A percentile compares a stretch with the other conserved stretches of the same genome.
phyloP scores from a whole-genome alignment of 2,113 vertebrate species.

The Fulmarus glacialis region DNA sequence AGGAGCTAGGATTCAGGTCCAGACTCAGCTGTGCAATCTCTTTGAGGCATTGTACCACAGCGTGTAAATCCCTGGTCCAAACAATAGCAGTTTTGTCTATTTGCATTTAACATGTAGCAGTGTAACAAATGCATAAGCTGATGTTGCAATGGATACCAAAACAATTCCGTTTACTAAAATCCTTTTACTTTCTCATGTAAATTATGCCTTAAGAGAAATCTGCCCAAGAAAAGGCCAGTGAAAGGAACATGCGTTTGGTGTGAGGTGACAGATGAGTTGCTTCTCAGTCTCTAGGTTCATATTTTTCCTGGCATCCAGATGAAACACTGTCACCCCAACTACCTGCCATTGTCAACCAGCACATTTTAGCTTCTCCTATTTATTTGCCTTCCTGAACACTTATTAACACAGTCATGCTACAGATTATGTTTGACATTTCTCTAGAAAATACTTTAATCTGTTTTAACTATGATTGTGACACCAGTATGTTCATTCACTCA shows the following conservation, averaged over 20 bases:
- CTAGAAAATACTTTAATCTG: not conserved
- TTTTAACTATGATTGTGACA: not conserved
- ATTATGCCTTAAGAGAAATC: not conserved
- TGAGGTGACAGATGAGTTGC: not conserved
- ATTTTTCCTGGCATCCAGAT: not conserved
- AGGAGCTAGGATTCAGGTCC: not conserved
- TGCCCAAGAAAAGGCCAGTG: not conserved
- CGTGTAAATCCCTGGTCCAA: not conserved
- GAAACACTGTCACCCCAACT: not conserved
- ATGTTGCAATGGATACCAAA: not conserved
- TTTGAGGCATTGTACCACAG: not conserved
- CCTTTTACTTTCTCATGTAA: not conserved
- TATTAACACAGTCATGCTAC: not conserved
- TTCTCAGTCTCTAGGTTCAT: not conserved
- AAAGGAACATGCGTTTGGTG: accelerated
- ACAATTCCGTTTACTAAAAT: not conserved
- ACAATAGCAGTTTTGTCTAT: not conserved
- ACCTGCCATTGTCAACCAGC: not conserved
- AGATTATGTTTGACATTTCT: not conserved
- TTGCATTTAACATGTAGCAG: not conserved
- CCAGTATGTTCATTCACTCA: not conserved
- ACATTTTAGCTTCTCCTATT: not conserved
- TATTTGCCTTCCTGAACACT: not conserved
- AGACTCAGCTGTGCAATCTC: not conserved
- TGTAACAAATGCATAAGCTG: not conserved